A percentile compares a stretch with the other conserved stretches of the same genome.
These are phyloP conservation scores for Tenebrio molitor DNA, from an alignment of 1,140 invertebrate genomes.

Conservation along the genomic window DNA sequence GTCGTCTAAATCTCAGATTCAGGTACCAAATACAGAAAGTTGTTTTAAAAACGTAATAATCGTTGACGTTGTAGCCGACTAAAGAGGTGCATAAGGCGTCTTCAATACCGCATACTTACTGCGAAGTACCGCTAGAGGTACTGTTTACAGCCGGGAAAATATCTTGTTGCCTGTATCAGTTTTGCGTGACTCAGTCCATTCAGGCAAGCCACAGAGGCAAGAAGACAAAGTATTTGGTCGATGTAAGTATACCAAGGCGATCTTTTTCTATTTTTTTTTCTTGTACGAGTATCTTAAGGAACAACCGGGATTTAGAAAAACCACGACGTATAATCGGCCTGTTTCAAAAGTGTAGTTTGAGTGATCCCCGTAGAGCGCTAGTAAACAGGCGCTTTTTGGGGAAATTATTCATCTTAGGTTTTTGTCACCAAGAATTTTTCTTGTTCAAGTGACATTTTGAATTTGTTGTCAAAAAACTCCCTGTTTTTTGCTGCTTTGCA, in stretches of 20 bases:
- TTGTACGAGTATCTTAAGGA: too few species aligned
- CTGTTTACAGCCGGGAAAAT: slow-evolving; percentile 61
- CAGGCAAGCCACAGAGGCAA: slow-evolving; percentile 9
- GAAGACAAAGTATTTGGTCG: slow-evolving; percentile 15
- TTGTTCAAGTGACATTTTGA: too few species aligned
- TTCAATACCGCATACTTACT: neutral
- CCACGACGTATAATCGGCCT: too few species aligned
- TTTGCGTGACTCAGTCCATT: slow-evolving; percentile 23
- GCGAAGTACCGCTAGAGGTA: slow-evolving; percentile 55
- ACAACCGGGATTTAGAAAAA: too few species aligned
- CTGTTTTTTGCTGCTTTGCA: too few species aligned
- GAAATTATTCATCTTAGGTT: too few species aligned
- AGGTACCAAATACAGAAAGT: neutral
- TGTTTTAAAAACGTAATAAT: neutral
- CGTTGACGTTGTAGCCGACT: neutral
- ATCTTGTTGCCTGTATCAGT: slow-evolving; percentile 56
- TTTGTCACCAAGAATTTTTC: too few species aligned
- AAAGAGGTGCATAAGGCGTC: slow-evolving; percentile 1
- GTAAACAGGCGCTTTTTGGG: too few species aligned
- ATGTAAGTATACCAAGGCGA: slow-evolving; percentile 10
- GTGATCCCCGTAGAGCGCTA: too few species aligned
- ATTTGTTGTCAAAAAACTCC: too few species aligned
- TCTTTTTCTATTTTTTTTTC: too few species aligned
- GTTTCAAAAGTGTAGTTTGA: too few species aligned
- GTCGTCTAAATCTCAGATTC: slow-evolving; percentile 51